Base-by-base conservation (phyloP, 2,113 vertebrate species). In the Oncorhynchus clarkii region DNA sequence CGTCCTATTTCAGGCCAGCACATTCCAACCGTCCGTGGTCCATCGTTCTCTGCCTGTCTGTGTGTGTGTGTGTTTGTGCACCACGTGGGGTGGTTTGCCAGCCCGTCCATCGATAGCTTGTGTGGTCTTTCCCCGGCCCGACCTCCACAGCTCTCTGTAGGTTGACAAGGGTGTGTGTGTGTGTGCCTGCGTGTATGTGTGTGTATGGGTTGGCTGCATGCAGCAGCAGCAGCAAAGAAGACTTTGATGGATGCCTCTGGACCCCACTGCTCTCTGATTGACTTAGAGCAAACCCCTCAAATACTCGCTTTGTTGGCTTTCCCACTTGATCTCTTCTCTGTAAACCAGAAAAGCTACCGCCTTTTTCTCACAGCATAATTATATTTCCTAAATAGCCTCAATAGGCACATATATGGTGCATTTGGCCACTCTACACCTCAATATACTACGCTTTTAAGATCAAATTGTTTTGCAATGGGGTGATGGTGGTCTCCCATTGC, bases 171-270 rank as follows among this genome's bases (percentile, higher is more conserved):
- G 49, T 39, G 2, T 9, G 34, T 39, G 34, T 39, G 34, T 31
- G 5, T 34, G 5, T 34, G 5, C 5, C 31, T 8, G 34, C 34
- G 1, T 39, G 34, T 45, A 2, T 45, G 39, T 45, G 39, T 45
- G 39, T 12, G 24, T 26, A 3, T 18, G 49, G 12, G 14, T 54
- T 54, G 16, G n/a, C 24, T n/a, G 24, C 20, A 64, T n/a, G 60
- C 4, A 29, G 26, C 2, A 14, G 65, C 39, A 16, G 16, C 4
- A 24, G 65, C 26, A 31, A 88, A 90, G 85, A 82, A 89, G 89
- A 91, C 91, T 88, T 87, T 92, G 92, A 94, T 92, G 90, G 91
- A 94, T 91, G 90, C 80, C 79, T 76, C 29, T 67, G 73, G 78
- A 70, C 78, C 89, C 86, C 68, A 66, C 88, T 73, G 84, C 85